Evolutionary conservation across 2,797 vertebrate species (phyloP), one percentile per base, ranked within the genome.

Genomic region (Sebastes hubbsi): DNA sequence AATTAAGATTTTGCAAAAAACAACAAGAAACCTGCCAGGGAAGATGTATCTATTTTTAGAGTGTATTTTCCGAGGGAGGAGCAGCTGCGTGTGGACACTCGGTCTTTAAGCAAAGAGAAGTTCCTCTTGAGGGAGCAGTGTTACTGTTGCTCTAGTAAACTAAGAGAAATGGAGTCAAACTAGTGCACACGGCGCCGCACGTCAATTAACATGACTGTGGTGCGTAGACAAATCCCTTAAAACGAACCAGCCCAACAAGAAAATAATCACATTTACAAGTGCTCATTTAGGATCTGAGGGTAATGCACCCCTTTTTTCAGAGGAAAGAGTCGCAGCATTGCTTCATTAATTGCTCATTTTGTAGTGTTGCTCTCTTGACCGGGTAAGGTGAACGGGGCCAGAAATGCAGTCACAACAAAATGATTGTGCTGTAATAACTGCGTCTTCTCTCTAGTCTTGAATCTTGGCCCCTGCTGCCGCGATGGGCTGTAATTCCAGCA

Each of bases 1-100:
- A 94, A 95, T 95, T 95, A 95, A 93, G 93, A 94, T 94, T 94
- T 82, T 81, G 83, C 83, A 83, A 34, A 38, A 95, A 92, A 93
- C 90, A 95, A 95, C 90, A 92, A 90, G 89, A 91, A 95, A 92
- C 87, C 87, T 83, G 91, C 81, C 78, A 34, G 74, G 78, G 90
- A 92, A 85, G 90, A 92, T 77, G 77, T 73, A 81, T 91, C 86
- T 95, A 83, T 94, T 93, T 95, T 94, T 93, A 82, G 78, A 77
- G 68, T 67, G 49, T 69, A 55, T 85, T 46, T 46, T 83, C 27
- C 2, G 30, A 72, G 79, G 59, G 81, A 68, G 71, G 65, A 85
- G 75, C 78, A 79, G 85, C 80, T 89, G 84, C 54, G 49, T 56
- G 66, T 58, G 80, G 80, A 81, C 76, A 61, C 24, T 68, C 62